Base-by-base conservation (phyloP, 2,113 vertebrate species). In the Chascanopsetta lugubris region DNA sequence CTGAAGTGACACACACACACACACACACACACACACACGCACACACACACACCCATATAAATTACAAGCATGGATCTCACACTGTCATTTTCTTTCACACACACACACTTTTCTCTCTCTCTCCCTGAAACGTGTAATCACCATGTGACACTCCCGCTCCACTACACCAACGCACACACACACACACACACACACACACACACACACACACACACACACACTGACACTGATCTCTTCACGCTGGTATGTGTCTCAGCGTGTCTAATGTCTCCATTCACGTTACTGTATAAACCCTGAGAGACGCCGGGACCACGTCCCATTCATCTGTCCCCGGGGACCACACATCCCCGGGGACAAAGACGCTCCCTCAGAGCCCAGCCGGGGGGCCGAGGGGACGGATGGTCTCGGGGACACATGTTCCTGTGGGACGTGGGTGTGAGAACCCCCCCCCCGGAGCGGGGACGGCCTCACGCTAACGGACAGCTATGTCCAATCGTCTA, bases 401-500 rank as follows among this genome's bases (percentile, higher is more conserved):
- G 51, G 50, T 72, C 58, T 10, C 48, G 54, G 65, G 83, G 60
- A 78, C 72, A 80, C 56, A 61, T 73, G 81, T 85, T 77, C 75
- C 71, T 72, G 20, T 40, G 55, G 70, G 60, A 55, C 26, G 53
- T 65, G 42, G 67, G 72, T 74, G 69, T 85, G 84, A 83, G 78
- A 83, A 79, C 65, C 80, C 75, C 56, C 21, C 60, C 65, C 72
- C 77, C 70, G 38, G 61, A 67, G 64, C 21, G 69, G 49, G n/a
- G 59, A 61, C 55, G 50, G 65, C 62, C 36, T 36, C n/a, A 46
- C 26, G 79, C 75, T 71, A 64, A 72, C 66, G 84, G 89, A 87
- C 85, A 85, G 79, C 88, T 88, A 77, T 64, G 80, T 77, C 88
- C 85, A 90, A 90, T 85, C 81, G 79, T 79, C 40, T 79, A 84